Base-by-base conservation (phyloP, 1,140 invertebrate genomes). In the Heliothis virescens region DNA sequence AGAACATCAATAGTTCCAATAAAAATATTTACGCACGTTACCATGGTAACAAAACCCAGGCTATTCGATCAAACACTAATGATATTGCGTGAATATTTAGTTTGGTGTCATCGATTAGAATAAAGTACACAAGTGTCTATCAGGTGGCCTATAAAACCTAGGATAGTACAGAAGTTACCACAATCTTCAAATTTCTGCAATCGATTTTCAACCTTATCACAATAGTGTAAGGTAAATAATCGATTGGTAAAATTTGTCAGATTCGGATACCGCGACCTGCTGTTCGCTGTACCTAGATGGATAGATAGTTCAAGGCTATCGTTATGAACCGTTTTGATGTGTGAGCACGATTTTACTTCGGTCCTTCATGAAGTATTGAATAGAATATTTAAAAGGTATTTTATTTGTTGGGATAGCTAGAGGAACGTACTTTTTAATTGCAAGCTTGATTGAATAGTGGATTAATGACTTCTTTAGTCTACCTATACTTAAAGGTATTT, bases 301-400 rank as follows among this genome's bases (percentile, higher is more conserved):
- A 26, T 26, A 26, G 21, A 2, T 13, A 2, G 15, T 16, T 50
- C 48, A 71, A 71, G 48, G 67, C 3, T 26, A 9, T n/a, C 10
- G 16, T 71, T 53, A 71, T 71, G 63, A 67, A 48, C 26, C 12
- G 48, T 21, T 52, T 53, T 29, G 21, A 71, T 71, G 48, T 50
- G n/a, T 41, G 63, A 65, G 16, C 63, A 48, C 41, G 16, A n/a
- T 63, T 63, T 62, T 12, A 18, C 34, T 48, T 48, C 41, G 41
- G 41, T 67, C 55, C 16, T 57, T 57, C 16, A 57, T 26, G 21
- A 60, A 60, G 21, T 60, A 60, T 60, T 29, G 60, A 62, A 34
- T n/a, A 13, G 57, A 18, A 18, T 16, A 34, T 34, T 34, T 10
- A 62, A 62, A 62, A 7, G 26, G 60, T 15, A 62, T 62, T 26